Evolutionary conservation across 2,113 vertebrate species (phyloP).

Genomic region (Labeo catla): DNA sequence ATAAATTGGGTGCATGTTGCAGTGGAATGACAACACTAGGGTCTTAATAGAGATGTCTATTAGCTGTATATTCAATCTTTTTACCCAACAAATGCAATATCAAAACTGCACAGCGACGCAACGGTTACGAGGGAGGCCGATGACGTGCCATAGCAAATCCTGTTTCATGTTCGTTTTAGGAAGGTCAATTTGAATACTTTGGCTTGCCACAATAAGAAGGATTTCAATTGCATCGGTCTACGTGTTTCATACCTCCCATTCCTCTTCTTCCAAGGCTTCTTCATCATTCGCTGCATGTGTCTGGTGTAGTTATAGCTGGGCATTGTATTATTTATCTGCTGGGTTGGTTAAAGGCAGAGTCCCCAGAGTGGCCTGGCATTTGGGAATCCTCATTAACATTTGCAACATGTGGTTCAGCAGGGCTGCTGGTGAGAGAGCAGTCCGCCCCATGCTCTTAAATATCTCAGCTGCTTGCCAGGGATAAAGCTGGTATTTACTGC

Average conservation of each 20-base stretch:
- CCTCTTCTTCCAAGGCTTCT: conserved; percentile 7
- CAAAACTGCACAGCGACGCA: not conserved
- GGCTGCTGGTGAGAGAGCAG: conserved; percentile 60
- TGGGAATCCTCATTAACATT: conserved; percentile 73
- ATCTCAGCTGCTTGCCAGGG: conserved; percentile 51
- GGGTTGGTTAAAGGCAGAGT: conserved; percentile 64
- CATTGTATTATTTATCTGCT: conserved; percentile 66
- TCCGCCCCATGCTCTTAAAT: conserved; percentile 55
- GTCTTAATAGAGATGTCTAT: conserved; percentile 33
- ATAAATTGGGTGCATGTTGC: conserved; percentile 23
- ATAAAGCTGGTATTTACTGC: conserved; percentile 55
- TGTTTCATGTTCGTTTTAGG: conserved; percentile 22
- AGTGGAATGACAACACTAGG: conserved; percentile 24
- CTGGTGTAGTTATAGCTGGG: conserved; percentile 49
- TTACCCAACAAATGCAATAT: conserved; percentile 16
- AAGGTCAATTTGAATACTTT: conserved; percentile 6
- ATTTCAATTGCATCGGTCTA: not conserved
- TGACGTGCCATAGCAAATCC: not conserved
- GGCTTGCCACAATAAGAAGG: not conserved
- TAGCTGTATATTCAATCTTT: conserved; percentile 36
- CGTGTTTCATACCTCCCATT: not conserved
- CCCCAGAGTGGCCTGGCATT: conserved; percentile 69
- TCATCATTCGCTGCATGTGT: conserved; percentile 50
- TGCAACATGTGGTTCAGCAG: conserved; percentile 71
- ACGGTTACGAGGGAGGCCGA: not conserved